These are phyloP conservation scores for Battus philenor DNA, from an alignment of 1,140 invertebrate species.

Conservation along the genomic window DNA sequence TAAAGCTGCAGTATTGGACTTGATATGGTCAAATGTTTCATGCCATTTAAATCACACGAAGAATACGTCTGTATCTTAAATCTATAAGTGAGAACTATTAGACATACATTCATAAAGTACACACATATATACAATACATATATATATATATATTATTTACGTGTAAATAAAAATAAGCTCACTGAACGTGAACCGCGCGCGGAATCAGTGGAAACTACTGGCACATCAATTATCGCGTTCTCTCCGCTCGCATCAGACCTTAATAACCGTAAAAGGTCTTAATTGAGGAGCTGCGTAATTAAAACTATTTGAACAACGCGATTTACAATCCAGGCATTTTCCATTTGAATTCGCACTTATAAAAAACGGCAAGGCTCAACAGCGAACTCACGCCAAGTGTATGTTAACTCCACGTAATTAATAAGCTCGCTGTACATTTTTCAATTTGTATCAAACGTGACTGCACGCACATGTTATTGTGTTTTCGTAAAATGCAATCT, in stretches of 20 bases:
- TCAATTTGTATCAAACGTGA: not conserved
- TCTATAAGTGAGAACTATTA: no score
- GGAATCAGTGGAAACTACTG: not conserved
- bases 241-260: conserved; percentile 11
- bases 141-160: no score
- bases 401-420: not conserved
- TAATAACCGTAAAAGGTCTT: conserved; percentile 14
- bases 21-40: no score
- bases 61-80: no score
- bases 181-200: not conserved
- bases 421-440: not conserved
- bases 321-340: not conserved
- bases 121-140: no score
- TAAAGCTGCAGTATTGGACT: no score
- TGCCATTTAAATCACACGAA: no score
- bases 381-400: not conserved
- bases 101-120: no score
- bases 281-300: conserved; percentile 12
- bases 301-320: conserved; percentile 4
- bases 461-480: no score
- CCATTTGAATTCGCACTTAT: not conserved
- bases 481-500: no score
- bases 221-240: conserved; percentile 6
- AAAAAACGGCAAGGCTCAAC: not conserved
- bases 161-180: no score